phyloP scores from a whole-genome alignment of 2,888 invertebrate genomes.

The Prenolepis imparis region DNA sequence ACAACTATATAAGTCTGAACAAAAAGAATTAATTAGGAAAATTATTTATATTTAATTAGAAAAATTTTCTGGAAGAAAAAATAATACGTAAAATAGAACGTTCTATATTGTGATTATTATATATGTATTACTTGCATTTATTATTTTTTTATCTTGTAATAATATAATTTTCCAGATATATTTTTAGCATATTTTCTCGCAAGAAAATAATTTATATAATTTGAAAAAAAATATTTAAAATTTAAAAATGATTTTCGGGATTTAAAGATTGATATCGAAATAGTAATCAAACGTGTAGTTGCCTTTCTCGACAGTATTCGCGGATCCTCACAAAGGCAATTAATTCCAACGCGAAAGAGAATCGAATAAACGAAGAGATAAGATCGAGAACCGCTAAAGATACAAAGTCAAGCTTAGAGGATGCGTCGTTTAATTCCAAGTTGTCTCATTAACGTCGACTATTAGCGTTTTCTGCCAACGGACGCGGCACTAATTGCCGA shows the following conservation, averaged over 20 bases:
- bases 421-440: constrained; percentile 36
- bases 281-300: background rate
- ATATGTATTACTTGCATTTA: background rate
- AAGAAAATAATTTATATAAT: background rate
- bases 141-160: background rate
- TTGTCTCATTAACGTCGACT: constrained; percentile 40
- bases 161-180: background rate
- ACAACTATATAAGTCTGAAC: background rate
- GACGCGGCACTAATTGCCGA: constrained; percentile 63
- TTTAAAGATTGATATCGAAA: background rate
- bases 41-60: background rate
- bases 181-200: background rate
- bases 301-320: background rate
- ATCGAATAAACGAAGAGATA: background rate
- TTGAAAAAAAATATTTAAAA: background rate
- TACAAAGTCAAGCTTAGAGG: background rate
- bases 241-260: background rate
- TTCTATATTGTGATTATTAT: background rate
- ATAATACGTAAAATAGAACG: background rate
- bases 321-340: background rate
- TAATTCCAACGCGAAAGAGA: background rate
- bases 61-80: background rate
- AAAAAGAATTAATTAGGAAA: background rate
- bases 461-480: constrained; percentile 24
- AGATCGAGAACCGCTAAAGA: background rate